These are phyloP conservation scores for Matsumurasca onukii DNA, from an alignment of 1,140 invertebrate genomes.

Conservation along the genomic window DNA sequence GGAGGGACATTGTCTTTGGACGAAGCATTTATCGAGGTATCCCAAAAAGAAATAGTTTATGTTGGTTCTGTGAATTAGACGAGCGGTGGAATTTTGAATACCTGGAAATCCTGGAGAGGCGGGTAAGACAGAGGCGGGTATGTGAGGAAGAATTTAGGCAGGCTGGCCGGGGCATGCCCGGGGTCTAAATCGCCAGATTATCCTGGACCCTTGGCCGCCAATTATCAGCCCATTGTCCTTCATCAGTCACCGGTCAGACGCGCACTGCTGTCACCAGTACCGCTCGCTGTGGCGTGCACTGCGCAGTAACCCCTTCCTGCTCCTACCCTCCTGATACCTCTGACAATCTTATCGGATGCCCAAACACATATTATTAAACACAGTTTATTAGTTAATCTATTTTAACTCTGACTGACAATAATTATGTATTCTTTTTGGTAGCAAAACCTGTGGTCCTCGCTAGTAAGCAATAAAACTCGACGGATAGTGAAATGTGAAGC, in stretches of 20 bases:
- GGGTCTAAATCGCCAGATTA: conserved; percentile 35
- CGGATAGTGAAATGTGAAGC: too few relatives aligned
- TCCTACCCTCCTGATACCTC: not conserved
- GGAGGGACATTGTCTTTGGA: conserved; percentile 27
- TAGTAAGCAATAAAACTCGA: too few relatives aligned
- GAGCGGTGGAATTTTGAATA: conserved; percentile 32
- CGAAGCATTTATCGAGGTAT: conserved; percentile 33
- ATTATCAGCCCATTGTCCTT: conserved; percentile 17
- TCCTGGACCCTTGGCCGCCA: conserved; percentile 21
- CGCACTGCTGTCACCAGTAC: not conserved
- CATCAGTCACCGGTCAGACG: not conserved
- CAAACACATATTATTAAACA: too few relatives aligned
- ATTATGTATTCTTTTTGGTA: too few relatives aligned
- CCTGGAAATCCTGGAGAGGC: conserved; percentile 33
- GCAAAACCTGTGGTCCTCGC: too few relatives aligned
- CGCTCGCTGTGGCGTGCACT: too few relatives aligned
- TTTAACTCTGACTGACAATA: too few relatives aligned
- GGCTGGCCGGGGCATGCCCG: conserved; percentile 27
- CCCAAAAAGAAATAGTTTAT: conserved; percentile 36
- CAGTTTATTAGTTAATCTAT: too few relatives aligned
- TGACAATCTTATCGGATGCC: too few relatives aligned
- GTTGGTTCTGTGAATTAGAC: conserved; percentile 30
- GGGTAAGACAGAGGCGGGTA: conserved; percentile 32
- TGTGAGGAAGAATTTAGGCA: conserved; percentile 26
- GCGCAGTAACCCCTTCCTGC: too few relatives aligned